phyloP scores from a whole-genome alignment of 2,113 vertebrate species.

The Macheiramphus alcinus region DNA sequence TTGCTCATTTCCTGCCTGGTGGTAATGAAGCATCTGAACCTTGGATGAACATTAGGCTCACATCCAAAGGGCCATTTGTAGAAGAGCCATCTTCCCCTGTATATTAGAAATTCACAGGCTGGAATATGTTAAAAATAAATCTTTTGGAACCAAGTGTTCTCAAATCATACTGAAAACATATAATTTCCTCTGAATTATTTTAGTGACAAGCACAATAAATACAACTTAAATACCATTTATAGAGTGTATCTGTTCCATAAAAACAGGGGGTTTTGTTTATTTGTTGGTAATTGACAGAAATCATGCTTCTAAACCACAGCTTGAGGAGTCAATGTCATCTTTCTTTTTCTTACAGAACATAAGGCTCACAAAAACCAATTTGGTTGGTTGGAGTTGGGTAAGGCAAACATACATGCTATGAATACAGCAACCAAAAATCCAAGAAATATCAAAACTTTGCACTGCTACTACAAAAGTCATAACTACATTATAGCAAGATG shows the following conservation, averaged over 20 bases:
- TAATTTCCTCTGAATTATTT: not conserved
- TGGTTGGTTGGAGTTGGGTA: rapidly evolving
- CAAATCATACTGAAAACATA: not conserved
- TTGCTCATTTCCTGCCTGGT: constrained; percentile 51
- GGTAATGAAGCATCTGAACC: constrained; percentile 36
- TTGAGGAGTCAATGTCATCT: not conserved
- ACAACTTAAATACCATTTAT: not conserved
- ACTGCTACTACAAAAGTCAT: not conserved
- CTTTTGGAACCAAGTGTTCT: not conserved
- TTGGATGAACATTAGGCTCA: constrained; percentile 22
- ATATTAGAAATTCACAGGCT: not conserved
- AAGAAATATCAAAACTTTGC: not conserved
- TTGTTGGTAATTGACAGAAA: not conserved
- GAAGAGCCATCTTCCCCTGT: not conserved
- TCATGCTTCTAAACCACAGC: not conserved
- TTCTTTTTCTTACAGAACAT: not conserved
- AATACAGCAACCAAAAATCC: not conserved
- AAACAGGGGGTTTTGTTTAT: not conserved
- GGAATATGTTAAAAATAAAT: not conserved
- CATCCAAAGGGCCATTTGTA: not conserved
- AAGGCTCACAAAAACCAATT: not conserved
- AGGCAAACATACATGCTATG: not conserved
- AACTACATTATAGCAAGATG: not conserved
- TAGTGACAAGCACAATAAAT: not conserved
- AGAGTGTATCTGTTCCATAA: not conserved